phyloP scores from a whole-genome alignment of 2,888 invertebrate genomes.

The Aelia acuminata region DNA sequence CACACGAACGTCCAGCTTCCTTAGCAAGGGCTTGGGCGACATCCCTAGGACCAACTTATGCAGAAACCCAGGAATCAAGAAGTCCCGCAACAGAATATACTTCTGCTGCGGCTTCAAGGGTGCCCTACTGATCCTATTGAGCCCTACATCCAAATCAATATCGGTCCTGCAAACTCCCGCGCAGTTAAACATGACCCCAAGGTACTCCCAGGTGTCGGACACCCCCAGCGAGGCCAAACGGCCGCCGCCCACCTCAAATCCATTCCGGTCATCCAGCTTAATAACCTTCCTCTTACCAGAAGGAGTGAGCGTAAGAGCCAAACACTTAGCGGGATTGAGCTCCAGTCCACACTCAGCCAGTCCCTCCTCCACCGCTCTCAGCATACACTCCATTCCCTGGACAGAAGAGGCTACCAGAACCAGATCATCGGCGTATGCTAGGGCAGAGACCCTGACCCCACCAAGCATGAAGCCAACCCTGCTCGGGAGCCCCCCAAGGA shows the following conservation, averaged over 20 bases:
- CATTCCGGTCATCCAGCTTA: not conserved
- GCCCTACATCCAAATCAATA: too few relatives aligned
- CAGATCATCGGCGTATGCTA: conserved; percentile 70
- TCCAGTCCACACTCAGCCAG: not conserved
- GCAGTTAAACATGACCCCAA: too few relatives aligned
- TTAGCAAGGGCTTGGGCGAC: too few relatives aligned
- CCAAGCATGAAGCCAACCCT: conserved; percentile 52
- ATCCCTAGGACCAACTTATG: too few relatives aligned
- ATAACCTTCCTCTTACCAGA: not conserved
- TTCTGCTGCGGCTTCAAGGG: too few relatives aligned
- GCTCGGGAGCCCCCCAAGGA: conserved; percentile 58
- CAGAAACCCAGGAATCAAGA: too few relatives aligned
- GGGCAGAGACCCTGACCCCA: conserved; percentile 65
- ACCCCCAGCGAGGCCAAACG: not conserved
- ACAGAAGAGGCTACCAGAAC: conserved; percentile 55
- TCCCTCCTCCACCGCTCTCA: not conserved
- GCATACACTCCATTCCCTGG: not conserved
- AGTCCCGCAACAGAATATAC: too few relatives aligned
- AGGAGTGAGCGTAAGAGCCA: not conserved
- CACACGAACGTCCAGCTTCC: too few relatives aligned
- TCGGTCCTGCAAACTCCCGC: too few relatives aligned
- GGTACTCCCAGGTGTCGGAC: not conserved
- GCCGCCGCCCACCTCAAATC: too few relatives aligned
- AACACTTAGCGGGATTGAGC: not conserved
- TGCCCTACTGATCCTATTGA: too few relatives aligned